Base-by-base conservation (phyloP, 2,888 invertebrate genomes). In the Leptogaster cylindrica region DNA sequence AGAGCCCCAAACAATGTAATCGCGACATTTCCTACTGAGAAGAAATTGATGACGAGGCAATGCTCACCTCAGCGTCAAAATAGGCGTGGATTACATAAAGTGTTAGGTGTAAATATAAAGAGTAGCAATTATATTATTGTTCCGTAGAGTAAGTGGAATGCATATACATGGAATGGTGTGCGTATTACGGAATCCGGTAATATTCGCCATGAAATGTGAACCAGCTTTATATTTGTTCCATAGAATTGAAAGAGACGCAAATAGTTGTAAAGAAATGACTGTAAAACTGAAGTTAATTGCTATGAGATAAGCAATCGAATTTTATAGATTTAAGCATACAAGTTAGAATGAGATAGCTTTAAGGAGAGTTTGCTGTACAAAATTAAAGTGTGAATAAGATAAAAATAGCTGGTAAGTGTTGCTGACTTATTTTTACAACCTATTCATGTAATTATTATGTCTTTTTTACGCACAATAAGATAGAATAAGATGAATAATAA, bases 21-120 rank as follows among this genome's bases (percentile, higher is more conserved):
- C 41, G 6, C 7, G 2, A 14, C 25, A 25, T 16, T 48, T 48
- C 48, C 27, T 48, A 25, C 27, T 31, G 27, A 33, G 36, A 50
- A 51, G 50, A 41, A 50, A 48, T 63, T 65, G 65, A 68, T 58
- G 68, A 55, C 39, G 55, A 39, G 55, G 33, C 23, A 2, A 12
- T 23, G 25, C 23, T 46, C 16, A 46, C 55, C 41, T 41, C 36
- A 50, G 3, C n/a, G 16, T 64, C 36, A 65, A 70, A 71, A 70
- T 71, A 70, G 71, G 71, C 71, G 71, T 71, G 71, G 71, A 71
- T 71, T 71, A 71, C 66, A 69, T 70, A 66, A 71, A 70, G 31
- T 51, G 52, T 36, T 64, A 69, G 70, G 71, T 71, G 71, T 65
- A 71, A 71, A 70, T 66, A 69, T 68, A 68, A 67, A 55, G 65